A percentile compares a stretch with the other conserved stretches of the same genome.
These are phyloP conservation scores for Halcyon senegalensis DNA, from an alignment of 2,113 vertebrate genomes.

Conservation along the genomic window DNA sequence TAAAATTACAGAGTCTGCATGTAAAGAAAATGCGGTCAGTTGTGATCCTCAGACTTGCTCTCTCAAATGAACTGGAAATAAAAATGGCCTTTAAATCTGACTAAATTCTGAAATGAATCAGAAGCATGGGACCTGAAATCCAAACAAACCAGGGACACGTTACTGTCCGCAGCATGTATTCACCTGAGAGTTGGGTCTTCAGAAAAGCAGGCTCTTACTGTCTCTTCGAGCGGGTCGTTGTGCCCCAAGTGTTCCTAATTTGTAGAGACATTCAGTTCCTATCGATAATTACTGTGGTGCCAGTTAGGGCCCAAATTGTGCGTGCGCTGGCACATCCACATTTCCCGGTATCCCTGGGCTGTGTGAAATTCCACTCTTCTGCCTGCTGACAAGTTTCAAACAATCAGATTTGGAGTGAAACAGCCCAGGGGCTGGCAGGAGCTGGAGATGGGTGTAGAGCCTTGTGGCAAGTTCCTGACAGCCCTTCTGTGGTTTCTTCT, in stretches of 20 bases:
- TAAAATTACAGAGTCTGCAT: not conserved
- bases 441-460: not conserved
- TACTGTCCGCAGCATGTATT: accelerated
- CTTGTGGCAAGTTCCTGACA: not conserved
- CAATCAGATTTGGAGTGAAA: not conserved
- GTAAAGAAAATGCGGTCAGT: not conserved
- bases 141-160: accelerated
- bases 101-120: not conserved
- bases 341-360: not conserved
- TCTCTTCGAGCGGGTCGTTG: not conserved
- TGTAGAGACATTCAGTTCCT: not conserved
- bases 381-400: not conserved
- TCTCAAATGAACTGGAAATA: not conserved
- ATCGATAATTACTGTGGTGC: not conserved
- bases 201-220: not conserved
- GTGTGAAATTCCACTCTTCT: constrained; percentile 12
- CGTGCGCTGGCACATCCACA: not conserved
- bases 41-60: not conserved
- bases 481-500: not conserved
- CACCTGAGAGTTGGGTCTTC: not conserved
- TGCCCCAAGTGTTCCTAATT: not conserved
- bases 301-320: not conserved
- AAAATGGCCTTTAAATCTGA: not conserved
- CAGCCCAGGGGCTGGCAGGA: not conserved
- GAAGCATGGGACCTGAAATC: not conserved